Conservation (phyloP, 1,140 invertebrate genomes). For the Pseudachorutes palmiensis region DNA sequence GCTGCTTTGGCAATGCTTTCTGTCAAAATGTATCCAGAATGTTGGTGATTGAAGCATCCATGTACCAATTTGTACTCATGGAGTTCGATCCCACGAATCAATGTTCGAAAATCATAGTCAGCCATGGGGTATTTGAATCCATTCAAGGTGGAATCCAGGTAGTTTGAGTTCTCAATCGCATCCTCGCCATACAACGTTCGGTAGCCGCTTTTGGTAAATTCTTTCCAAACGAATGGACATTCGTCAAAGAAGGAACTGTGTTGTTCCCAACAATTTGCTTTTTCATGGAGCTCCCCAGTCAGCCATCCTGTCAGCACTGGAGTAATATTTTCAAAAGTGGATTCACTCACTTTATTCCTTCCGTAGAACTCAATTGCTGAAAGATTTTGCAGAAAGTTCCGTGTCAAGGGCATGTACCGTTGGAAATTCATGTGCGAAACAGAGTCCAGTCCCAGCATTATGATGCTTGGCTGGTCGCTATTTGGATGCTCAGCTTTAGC, state of each 20-base stretch:
- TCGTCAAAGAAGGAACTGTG: background rate
- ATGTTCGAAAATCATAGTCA: background rate
- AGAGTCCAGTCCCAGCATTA: conserved; percentile 51
- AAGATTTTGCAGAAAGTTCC: conserved; percentile 43
- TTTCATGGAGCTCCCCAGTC: too few species aligned
- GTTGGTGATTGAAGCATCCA: background rate
- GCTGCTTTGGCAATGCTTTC: background rate
- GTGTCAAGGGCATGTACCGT: conserved; percentile 48
- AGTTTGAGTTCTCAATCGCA: background rate
- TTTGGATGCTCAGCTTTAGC: conserved; percentile 20
- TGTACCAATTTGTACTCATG: too few species aligned
- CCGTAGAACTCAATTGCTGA: conserved; percentile 14
- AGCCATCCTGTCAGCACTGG: background rate
- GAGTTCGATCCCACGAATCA: too few species aligned
- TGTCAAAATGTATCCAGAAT: background rate
- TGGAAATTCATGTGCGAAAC: conserved; percentile 51
- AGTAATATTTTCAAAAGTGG: background rate
- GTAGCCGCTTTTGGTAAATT: conserved; percentile 59
- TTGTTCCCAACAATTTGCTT: background rate
- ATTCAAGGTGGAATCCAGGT: background rate
- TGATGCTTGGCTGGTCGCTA: conserved; percentile 34
- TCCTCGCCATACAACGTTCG: conserved; percentile 50
- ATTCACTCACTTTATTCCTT: background rate
- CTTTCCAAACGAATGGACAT: conserved; percentile 72
- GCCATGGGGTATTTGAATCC: background rate